phyloP scores from a whole-genome alignment of 2,113 vertebrate species.

The Malaclemys terrapin region DNA sequence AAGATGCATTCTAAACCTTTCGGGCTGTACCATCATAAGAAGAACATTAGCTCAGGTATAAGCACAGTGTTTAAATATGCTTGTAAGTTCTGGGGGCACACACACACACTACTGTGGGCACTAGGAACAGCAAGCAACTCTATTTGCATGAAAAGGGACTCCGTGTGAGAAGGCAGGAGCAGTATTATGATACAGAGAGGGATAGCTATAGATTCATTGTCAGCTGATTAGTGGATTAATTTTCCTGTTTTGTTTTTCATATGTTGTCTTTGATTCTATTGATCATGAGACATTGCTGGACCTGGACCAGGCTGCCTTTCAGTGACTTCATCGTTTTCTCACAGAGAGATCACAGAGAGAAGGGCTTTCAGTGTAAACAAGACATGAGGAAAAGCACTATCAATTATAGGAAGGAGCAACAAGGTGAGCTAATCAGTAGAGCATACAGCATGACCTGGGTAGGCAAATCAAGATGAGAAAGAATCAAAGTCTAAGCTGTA shows the following conservation, averaged over 20 bases:
- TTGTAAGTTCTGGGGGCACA: background rate
- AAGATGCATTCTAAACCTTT: background rate
- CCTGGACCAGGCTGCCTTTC: background rate
- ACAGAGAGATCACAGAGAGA: background rate
- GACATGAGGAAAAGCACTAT: background rate
- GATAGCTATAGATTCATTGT: background rate
- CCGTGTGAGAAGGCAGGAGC: background rate
- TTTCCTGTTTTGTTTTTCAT: background rate
- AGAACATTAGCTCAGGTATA: background rate
- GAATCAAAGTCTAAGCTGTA: background rate
- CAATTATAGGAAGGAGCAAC: background rate
- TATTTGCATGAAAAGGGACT: background rate
- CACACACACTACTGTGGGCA: background rate
- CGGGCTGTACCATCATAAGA: background rate
- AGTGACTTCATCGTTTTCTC: accelerated
- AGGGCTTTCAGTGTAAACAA: background rate
- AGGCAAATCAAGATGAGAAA: background rate
- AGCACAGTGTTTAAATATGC: background rate
- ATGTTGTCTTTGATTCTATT: background rate
- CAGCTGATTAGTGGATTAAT: background rate
- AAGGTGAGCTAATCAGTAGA: background rate
- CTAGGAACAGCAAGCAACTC: background rate
- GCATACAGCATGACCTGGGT: background rate
- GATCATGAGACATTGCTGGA: background rate
- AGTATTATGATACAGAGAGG: background rate